Percentiles rank a stretch among this genome's conserved stretches.
Conservation (phyloP, 2,113 vertebrate genomes). For the Thinocorus orbignyianus region DNA sequence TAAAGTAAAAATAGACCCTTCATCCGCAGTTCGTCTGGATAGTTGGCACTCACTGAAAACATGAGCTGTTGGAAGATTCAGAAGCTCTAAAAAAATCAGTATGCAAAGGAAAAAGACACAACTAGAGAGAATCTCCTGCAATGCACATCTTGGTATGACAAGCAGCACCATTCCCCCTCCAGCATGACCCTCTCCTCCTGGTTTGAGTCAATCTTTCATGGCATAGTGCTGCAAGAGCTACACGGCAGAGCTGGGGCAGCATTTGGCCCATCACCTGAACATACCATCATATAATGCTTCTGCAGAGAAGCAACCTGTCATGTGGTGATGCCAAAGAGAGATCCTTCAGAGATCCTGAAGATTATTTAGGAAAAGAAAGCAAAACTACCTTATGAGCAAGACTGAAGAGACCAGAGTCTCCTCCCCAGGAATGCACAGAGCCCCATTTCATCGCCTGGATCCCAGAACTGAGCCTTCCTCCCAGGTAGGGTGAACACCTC, state of each 20-base stretch:
- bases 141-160: rapidly evolving
- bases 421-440: neutral
- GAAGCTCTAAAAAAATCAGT: neutral
- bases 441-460: neutral
- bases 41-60: constrained; percentile 22
- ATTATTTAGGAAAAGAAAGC: neutral
- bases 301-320: constrained; percentile 31
- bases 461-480: neutral
- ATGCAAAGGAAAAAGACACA: neutral
- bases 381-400: neutral
- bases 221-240: neutral
- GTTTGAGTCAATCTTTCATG: rapidly evolving
- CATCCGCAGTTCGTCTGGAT: neutral
- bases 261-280: neutral
- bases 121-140: rapidly evolving
- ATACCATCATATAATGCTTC: neutral
- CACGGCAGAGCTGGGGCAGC: neutral
- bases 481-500: neutral
- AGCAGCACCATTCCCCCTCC: neutral
- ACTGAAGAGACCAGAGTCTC: rapidly evolving
- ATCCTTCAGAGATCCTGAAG: neutral
- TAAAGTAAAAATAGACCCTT: constrained; percentile 54
- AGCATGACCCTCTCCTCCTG: neutral
- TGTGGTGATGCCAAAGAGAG: neutral
- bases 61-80: neutral